A percentile compares a stretch with the other conserved stretches of the same genome.
These are phyloP conservation scores for Pipistrellus nathusii DNA, from an alignment of 2,797 vertebrate species.

Conservation along the genomic window DNA sequence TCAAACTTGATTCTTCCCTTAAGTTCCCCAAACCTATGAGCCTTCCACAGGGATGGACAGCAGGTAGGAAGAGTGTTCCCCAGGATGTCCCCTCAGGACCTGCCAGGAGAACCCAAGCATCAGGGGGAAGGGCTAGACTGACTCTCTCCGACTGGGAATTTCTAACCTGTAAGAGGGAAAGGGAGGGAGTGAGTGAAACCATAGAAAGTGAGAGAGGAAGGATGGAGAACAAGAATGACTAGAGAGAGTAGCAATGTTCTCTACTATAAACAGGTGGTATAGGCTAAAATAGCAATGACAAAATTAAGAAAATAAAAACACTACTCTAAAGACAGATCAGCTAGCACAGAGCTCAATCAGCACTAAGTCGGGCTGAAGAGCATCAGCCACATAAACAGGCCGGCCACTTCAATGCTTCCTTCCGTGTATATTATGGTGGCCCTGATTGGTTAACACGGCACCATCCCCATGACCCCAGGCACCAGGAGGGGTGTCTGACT, in stretches of 20 bases:
- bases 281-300: slow-evolving; percentile 81
- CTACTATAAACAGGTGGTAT: slow-evolving; percentile 87
- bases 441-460: slow-evolving; percentile 86
- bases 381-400: slow-evolving; percentile 84
- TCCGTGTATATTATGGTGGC: slow-evolving; percentile 87
- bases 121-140: slow-evolving; percentile 56
- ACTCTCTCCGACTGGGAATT: slow-evolving; percentile 8
- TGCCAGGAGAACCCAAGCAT: neutral
- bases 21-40: neutral
- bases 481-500: slow-evolving; percentile 86
- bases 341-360: slow-evolving; percentile 84
- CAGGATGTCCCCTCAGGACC: neutral
- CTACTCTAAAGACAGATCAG: slow-evolving; percentile 83
- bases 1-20: neutral
- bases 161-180: slow-evolving; percentile 54
- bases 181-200: neutral
- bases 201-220: neutral
- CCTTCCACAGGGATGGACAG: neutral
- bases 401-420: slow-evolving; percentile 88
- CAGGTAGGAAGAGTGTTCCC: neutral
- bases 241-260: neutral
- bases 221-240: slow-evolving; percentile 12
- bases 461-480: slow-evolving; percentile 84
- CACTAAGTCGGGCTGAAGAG: slow-evolving; percentile 85
- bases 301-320: slow-evolving; percentile 87